A percentile compares a stretch with the other conserved stretches of the same genome.
Evolutionary conservation across 1,140 invertebrate genomes (phyloP).

Genomic region (Holcopasites calliopsidis): DNA sequence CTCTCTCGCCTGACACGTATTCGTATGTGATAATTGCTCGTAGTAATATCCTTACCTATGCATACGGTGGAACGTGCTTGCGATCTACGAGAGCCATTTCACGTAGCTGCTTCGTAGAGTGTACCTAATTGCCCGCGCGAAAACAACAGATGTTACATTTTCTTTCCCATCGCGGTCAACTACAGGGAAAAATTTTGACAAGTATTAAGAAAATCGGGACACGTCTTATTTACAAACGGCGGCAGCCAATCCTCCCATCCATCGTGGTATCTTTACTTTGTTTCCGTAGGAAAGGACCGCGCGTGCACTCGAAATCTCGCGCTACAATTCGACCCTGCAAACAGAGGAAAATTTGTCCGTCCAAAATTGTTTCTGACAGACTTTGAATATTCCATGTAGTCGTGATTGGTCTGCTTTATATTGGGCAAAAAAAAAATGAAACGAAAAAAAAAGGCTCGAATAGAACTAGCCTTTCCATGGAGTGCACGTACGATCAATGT

Average conservation of each 20-base stretch:
- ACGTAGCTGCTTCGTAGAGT: neutral
- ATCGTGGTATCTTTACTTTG: constrained; percentile 29
- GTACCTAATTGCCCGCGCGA: neutral
- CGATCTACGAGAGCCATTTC: neutral
- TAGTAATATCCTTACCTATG: neutral
- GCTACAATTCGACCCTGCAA: neutral
- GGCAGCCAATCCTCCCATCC: constrained; percentile 29
- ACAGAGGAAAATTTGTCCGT: neutral
- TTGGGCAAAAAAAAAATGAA: neutral
- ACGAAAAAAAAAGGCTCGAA: neutral
- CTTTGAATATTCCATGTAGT: too few species aligned
- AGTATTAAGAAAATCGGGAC: too few species aligned
- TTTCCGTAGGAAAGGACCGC: constrained; percentile 15
- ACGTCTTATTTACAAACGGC: too few species aligned
- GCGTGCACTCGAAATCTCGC: neutral
- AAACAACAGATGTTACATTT: neutral
- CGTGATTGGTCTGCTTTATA: neutral
- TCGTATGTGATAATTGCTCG: neutral
- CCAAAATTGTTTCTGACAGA: neutral
- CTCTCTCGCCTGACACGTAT: constrained; percentile 3
- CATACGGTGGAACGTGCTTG: neutral
- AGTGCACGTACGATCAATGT: constrained; percentile 15
- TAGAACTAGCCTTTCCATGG: neutral
- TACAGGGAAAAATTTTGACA: neutral
- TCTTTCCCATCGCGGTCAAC: too few species aligned